Conservation (phyloP, 2,113 vertebrate species). For the Oryzias woworae region DNA sequence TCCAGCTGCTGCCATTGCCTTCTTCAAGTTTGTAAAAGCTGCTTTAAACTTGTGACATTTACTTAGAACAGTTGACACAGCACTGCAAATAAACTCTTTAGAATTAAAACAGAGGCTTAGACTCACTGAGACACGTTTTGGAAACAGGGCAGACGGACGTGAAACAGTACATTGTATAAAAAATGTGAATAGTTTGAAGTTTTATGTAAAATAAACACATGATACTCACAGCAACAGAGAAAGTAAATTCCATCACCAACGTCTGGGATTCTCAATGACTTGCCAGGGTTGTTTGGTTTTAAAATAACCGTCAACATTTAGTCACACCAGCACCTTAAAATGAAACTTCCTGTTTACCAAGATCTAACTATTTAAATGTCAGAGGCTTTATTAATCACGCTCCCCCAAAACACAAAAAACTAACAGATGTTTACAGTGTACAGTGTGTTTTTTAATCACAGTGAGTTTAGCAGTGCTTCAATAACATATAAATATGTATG, state of each 20-base stretch:
- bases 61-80: constrained; percentile 13
- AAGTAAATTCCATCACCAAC: no score
- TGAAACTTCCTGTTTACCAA: not conserved
- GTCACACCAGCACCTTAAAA: not conserved
- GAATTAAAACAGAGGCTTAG: constrained; percentile 17
- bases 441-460: constrained; percentile 60
- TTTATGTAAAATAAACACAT: constrained; percentile 4
- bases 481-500: constrained; percentile 50
- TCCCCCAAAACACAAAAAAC: not conserved
- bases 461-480: constrained; percentile 45
- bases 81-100: constrained; percentile 15
- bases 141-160: not conserved
- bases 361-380: no score
- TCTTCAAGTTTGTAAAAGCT: constrained; percentile 32
- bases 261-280: not conserved
- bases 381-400: no score
- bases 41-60: constrained; percentile 38
- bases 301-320: not conserved
- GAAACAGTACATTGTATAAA: constrained; percentile 25
- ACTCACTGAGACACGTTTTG: constrained; percentile 9
- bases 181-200: constrained; percentile 17
- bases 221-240: no score
- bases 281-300: not conserved
- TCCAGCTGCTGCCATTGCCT: constrained; percentile 51
- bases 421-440: constrained; percentile 27